Conservation (phyloP, 1,140 invertebrate species). For the Apis mellifera region DNA sequence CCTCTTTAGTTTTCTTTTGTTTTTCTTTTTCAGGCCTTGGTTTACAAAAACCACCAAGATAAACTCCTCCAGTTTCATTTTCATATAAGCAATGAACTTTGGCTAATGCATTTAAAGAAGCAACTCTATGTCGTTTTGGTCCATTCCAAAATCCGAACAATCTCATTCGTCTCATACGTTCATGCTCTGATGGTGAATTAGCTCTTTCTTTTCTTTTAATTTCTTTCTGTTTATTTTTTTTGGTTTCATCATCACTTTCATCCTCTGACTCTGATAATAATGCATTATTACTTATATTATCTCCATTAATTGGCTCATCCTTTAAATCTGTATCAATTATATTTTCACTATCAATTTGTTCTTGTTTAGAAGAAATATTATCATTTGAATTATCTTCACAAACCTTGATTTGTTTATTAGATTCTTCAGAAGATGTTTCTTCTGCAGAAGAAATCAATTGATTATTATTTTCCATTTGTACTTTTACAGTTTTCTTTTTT, state of each 20-base stretch:
- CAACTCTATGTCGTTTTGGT: conserved; percentile 91
- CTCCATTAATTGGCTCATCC: conserved; percentile 70
- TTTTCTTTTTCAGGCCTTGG: conserved; percentile 78
- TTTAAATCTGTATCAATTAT: conserved; percentile 71
- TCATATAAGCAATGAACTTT: conserved; percentile 96
- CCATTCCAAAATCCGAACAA: conserved; percentile 85
- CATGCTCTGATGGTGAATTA: conserved; percentile 69
- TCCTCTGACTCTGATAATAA: conserved; percentile 70
- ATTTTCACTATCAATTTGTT: conserved; percentile 53
- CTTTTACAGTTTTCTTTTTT: conserved; percentile 72
- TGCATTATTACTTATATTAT: conserved; percentile 54
- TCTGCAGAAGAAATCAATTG: conserved; percentile 65
- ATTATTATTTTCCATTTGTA: conserved; percentile 68
- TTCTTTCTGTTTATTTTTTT: conserved; percentile 62
- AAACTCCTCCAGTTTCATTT: conserved; percentile 89
- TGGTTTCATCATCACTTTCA: conserved; percentile 61
- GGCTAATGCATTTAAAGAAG: conserved; percentile 93
- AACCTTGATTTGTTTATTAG: conserved; percentile 65
- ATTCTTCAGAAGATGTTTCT: conserved; percentile 73
- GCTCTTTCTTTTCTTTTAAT: conserved; percentile 65
- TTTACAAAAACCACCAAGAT: conserved; percentile 83
- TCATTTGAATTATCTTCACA: conserved; percentile 59
- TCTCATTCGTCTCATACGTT: conserved; percentile 80
- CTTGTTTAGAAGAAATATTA: conserved; percentile 47
- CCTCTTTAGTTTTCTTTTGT: conserved; percentile 68